Conservation (phyloP, 1,140 invertebrate species). For the Ectropis grisescens region DNA sequence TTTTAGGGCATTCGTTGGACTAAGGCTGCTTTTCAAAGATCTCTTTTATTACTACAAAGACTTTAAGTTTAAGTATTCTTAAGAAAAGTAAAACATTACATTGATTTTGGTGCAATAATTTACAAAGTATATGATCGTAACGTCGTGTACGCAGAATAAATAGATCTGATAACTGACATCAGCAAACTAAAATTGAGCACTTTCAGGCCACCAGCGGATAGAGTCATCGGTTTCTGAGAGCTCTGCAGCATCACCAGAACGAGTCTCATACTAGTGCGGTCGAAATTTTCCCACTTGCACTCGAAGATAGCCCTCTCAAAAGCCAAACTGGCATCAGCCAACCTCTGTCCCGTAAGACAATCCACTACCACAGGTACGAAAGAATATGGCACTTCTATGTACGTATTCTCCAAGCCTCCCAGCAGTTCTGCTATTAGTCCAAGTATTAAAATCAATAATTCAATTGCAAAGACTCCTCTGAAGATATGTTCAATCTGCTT, state of each 20-base stretch:
- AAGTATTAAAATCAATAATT: constrained; percentile 18
- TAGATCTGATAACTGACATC: constrained; percentile 24
- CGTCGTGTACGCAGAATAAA: constrained; percentile 35
- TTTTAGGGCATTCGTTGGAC: no score
- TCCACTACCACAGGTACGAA: constrained; percentile 27
- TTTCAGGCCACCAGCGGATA: constrained; percentile 31
- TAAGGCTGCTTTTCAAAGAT: no score
- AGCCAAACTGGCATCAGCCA: no score
- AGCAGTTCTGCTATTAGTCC: constrained; percentile 24
- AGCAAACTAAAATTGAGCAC: constrained; percentile 23
- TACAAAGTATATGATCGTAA: no score
- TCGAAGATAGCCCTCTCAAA: constrained; percentile 24
- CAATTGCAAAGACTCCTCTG: constrained; percentile 14
- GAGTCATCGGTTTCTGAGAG: constrained; percentile 30
- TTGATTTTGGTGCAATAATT: no score
- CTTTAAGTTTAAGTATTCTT: no score
- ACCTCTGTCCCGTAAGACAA: constrained; percentile 26
- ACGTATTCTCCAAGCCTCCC: constrained; percentile 26
- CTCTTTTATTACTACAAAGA: no score
- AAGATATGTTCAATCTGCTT: constrained; percentile 13
- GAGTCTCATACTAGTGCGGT: constrained; percentile 22
- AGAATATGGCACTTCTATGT: constrained; percentile 24
- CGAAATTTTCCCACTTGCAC: constrained; percentile 38
- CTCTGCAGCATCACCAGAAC: constrained; percentile 25
- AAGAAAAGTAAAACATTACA: no score